phyloP scores from a whole-genome alignment of 1,140 invertebrate species.

The Camponotus floridanus region DNA sequence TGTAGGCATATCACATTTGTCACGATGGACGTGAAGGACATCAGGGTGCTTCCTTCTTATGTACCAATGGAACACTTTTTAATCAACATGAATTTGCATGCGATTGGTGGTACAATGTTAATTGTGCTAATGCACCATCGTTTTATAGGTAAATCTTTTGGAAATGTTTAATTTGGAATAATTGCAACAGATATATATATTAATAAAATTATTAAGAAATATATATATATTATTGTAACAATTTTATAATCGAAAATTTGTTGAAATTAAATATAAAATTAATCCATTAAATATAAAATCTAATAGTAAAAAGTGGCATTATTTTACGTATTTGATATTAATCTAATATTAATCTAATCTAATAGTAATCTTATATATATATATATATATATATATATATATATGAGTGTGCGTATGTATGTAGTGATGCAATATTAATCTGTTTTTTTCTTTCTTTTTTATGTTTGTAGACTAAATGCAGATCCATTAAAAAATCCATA shows the following conservation, averaged over 20 bases:
- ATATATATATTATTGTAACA: not conserved
- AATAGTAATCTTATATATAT: no score
- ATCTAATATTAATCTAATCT: no score
- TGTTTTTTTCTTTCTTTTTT: not conserved
- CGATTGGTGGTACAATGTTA: slow-evolving; percentile 97
- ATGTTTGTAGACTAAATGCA: slow-evolving; percentile 89
- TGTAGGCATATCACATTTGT: slow-evolving; percentile 93
- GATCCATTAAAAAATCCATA: slow-evolving; percentile 93
- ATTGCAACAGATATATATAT: not conserved
- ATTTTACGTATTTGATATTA: slow-evolving; percentile 2
- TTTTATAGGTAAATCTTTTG: slow-evolving; percentile 88
- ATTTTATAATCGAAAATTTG: slow-evolving; percentile 15
- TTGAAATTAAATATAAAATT: not conserved
- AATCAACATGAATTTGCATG: slow-evolving; percentile 95
- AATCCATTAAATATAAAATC: not conserved
- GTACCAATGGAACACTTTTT: slow-evolving; percentile 95
- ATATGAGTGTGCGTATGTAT: no score
- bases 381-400: no score
- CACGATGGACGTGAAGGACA: slow-evolving; percentile 93
- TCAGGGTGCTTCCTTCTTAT: slow-evolving; percentile 93
- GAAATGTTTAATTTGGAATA: not conserved
- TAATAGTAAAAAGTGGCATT: slow-evolving; percentile 12
- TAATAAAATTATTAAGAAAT: not conserved
- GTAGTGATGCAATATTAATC: not conserved
- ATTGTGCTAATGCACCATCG: slow-evolving; percentile 90